phyloP scores from a whole-genome alignment of 2,797 vertebrate genomes.

The Mionectes olivaceus region DNA sequence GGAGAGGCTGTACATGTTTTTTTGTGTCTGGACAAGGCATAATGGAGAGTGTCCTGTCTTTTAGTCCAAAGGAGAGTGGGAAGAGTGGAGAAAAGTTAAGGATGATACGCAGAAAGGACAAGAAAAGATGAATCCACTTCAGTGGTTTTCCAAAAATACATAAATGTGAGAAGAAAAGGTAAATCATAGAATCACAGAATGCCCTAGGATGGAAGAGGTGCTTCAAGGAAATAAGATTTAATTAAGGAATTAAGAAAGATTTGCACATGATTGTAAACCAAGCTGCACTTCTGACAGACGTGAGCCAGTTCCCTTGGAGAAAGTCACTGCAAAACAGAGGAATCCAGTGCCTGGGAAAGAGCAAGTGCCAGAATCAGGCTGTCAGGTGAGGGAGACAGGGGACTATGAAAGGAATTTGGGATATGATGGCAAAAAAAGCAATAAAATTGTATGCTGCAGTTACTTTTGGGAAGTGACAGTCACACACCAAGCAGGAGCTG shows the following conservation, averaged over 20 bases:
- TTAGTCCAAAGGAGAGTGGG: neutral
- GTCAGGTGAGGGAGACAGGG: slow-evolving; percentile 40
- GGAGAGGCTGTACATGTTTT: neutral
- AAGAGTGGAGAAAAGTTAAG: neutral
- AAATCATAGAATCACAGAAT: neutral
- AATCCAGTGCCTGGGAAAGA: neutral
- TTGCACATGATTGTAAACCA: neutral
- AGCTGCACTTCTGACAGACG: neutral
- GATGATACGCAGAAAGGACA: neutral
- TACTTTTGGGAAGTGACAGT: neutral
- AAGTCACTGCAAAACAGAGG: neutral
- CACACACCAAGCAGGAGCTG: neutral
- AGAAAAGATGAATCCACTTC: neutral
- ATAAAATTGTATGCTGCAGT: neutral
- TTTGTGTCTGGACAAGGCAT: neutral
- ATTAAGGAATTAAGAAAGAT: neutral
- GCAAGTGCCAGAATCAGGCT: neutral
- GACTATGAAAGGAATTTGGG: neutral
- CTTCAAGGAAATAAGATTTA: neutral
- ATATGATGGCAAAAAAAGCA: neutral
- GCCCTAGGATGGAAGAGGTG: neutral
- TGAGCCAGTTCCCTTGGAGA: neutral
- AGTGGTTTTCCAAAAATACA: neutral
- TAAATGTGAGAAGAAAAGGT: neutral
- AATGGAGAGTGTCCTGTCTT: neutral